Evolutionary conservation across 2,797 vertebrate genomes (phyloP).

Genomic region (Lagodon rhomboides): DNA sequence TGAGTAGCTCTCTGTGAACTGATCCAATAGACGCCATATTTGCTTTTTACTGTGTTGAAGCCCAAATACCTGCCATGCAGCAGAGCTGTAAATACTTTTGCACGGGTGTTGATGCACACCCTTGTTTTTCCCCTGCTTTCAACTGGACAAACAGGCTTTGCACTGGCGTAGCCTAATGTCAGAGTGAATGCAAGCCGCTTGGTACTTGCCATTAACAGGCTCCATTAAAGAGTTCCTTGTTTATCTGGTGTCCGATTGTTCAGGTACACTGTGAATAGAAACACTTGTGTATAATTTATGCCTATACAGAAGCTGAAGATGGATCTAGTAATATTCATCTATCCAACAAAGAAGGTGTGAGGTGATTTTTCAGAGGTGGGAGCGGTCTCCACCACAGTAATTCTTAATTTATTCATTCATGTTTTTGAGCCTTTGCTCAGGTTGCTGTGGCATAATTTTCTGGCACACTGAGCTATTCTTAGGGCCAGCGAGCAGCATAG

Average conservation of each 20-base stretch:
- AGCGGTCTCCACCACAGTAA: slow-evolving; percentile 36
- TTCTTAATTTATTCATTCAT: slow-evolving; percentile 63
- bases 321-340: slow-evolving; percentile 10
- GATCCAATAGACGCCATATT: slow-evolving; percentile 70
- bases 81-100: slow-evolving; percentile 54
- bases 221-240: neutral
- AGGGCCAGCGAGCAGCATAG: slow-evolving; percentile 72
- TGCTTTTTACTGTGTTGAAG: slow-evolving; percentile 63
- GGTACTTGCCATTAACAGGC: neutral
- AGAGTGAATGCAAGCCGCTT: slow-evolving; percentile 34
- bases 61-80: slow-evolving; percentile 43
- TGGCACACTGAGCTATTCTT: slow-evolving; percentile 82
- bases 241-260: neutral
- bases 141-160: slow-evolving; percentile 82
- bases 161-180: slow-evolving; percentile 20
- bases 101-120: slow-evolving; percentile 60
- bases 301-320: neutral
- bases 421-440: slow-evolving; percentile 65
- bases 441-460: slow-evolving; percentile 71
- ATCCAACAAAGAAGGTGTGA: slow-evolving; percentile 7
- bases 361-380: slow-evolving; percentile 43
- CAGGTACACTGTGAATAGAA: neutral
- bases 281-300: neutral
- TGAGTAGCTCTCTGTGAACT: slow-evolving; percentile 66
- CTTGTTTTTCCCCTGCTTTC: slow-evolving; percentile 61